Evolutionary conservation across 2,113 vertebrate species (phyloP).

Genomic region (Opisthocomus hoazin): DNA sequence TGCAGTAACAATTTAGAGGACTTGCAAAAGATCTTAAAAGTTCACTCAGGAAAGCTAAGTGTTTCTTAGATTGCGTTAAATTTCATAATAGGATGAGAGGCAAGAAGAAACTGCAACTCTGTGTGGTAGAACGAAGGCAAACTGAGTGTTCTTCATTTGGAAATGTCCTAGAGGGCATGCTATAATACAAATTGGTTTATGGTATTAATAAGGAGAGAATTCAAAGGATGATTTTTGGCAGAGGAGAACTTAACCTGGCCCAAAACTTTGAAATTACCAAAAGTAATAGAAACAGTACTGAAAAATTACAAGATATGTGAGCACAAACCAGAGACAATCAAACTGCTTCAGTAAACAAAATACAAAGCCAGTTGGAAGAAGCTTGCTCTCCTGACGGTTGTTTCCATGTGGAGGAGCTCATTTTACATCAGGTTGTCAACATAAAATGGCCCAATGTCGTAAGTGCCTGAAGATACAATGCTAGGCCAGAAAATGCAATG

Average conservation of each 20-base stretch:
- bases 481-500: neutral
- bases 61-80: conserved; percentile 17
- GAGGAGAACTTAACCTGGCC: conserved; percentile 29
- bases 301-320: conserved; percentile 51
- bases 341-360: conserved; percentile 54
- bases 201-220: conserved; percentile 29
- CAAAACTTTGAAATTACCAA: conserved; percentile 19
- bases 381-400: conserved; percentile 23
- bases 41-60: neutral
- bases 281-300: conserved; percentile 23
- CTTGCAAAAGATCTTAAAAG: neutral
- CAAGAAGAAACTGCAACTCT: neutral
- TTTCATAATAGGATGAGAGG: neutral
- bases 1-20: neutral
- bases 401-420: conserved; percentile 49
- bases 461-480: neutral
- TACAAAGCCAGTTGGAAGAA: conserved; percentile 44
- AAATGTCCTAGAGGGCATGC: conserved; percentile 24
- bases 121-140: neutral
- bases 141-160: conserved; percentile 18
- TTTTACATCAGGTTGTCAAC: conserved; percentile 50
- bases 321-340: conserved; percentile 27
- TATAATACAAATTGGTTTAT: conserved; percentile 33
- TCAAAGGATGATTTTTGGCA: conserved; percentile 31
- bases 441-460: conserved; percentile 17